Evolutionary conservation across 2,113 vertebrate species (phyloP).

Genomic region (Psammodynastes pulverulentus): DNA sequence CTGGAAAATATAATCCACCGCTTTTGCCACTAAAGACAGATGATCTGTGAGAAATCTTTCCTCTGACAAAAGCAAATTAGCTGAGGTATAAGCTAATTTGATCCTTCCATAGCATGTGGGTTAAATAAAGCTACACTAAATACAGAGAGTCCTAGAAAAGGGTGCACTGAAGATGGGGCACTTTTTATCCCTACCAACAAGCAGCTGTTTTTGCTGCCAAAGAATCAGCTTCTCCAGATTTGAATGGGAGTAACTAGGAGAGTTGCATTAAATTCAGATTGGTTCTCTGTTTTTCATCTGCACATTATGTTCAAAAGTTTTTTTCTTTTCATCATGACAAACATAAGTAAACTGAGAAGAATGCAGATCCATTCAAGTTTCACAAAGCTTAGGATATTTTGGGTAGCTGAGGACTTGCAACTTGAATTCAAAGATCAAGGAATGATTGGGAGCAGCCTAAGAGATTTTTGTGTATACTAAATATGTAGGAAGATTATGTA

Average conservation of each 20-base stretch:
- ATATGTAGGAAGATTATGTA: neutral
- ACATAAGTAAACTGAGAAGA: neutral
- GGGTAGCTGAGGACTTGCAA: neutral
- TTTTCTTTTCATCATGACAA: neutral
- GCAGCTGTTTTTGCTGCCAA: neutral
- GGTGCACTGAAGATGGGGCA: neutral
- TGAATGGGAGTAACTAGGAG: neutral
- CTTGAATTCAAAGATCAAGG: neutral
- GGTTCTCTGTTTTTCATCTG: neutral
- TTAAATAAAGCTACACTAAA: neutral
- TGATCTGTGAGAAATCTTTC: neutral
- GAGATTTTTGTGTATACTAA: neutral
- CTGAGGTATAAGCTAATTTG: neutral
- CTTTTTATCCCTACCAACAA: neutral
- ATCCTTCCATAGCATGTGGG: neutral
- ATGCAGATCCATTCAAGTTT: neutral
- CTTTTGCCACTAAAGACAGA: neutral
- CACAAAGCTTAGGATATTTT: neutral
- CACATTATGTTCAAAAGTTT: neutral
- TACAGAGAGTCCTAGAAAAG: neutral
- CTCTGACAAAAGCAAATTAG: neutral
- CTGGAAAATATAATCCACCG: neutral
- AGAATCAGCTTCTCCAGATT: too few relatives aligned
- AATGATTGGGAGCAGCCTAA: neutral
- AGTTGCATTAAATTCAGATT: neutral